These are phyloP conservation scores for Notoglanidium macrostoma DNA, from an alignment of 2,797 vertebrate species.

Conservation along the genomic window DNA sequence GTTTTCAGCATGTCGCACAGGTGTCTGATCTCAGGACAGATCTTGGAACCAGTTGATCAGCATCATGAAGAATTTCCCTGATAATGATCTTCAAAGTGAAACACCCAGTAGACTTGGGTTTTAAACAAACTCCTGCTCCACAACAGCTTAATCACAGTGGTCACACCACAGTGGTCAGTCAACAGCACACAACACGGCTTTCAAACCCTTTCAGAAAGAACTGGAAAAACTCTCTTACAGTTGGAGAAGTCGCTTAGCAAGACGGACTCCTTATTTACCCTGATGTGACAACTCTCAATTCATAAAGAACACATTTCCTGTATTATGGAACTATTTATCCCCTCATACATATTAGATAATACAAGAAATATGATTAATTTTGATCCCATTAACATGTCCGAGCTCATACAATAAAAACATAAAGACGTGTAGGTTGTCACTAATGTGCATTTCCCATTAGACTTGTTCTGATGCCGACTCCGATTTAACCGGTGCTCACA, in stretches of 20 bases:
- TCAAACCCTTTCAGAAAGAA: background rate
- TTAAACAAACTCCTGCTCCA: background rate
- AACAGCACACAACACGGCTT: background rate
- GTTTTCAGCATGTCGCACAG: background rate
- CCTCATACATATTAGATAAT: background rate
- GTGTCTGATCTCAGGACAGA: background rate
- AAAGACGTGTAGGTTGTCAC: background rate
- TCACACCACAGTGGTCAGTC: background rate
- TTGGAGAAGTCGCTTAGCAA: background rate
- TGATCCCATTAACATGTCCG: background rate
- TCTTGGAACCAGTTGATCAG: background rate
- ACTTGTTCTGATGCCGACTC: background rate
- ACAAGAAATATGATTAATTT: background rate
- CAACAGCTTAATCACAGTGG: background rate
- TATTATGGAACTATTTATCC: background rate
- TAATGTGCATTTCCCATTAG: background rate
- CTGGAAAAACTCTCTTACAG: background rate
- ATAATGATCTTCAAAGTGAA: conserved; percentile 3
- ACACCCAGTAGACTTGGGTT: background rate
- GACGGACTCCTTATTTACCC: background rate
- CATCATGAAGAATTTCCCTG: background rate
- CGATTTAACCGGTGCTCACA: background rate
- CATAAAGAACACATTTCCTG: background rate
- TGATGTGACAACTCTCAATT: background rate
- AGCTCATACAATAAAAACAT: too few relatives aligned